phyloP scores from a whole-genome alignment of 2,113 vertebrate species.

The Artemisiospiza belli region DNA sequence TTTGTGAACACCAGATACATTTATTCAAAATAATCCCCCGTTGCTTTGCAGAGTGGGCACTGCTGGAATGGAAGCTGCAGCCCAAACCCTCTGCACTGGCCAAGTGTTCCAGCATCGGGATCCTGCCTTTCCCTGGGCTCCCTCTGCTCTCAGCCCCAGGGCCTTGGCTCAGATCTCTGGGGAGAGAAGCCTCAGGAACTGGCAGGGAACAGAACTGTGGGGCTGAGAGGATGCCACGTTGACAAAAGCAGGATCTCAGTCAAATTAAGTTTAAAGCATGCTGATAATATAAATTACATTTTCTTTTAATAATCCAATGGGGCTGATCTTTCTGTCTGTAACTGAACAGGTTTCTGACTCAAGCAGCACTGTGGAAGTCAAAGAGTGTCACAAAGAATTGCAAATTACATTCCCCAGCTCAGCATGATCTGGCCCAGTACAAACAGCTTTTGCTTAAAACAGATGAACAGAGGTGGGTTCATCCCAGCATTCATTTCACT shows the following conservation, averaged over 20 bases:
- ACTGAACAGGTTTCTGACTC: not conserved
- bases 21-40: not conserved
- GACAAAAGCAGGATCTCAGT: not conserved
- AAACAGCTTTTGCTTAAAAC: constrained; percentile 44
- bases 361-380: not conserved
- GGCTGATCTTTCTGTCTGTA: not conserved
- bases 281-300: not conserved
- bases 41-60: not conserved
- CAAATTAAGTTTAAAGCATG: not conserved
- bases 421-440: constrained; percentile 27
- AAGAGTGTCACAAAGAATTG: constrained; percentile 26
- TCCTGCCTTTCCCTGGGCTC: not conserved
- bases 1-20: not conserved
- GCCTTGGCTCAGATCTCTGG: not conserved
- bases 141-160: not conserved
- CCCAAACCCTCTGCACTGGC: not conserved
- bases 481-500: constrained; percentile 16
- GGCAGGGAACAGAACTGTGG: not conserved
- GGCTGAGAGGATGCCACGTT: not conserved
- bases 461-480: constrained; percentile 32
- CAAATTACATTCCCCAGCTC: constrained; percentile 55
- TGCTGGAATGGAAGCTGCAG: not conserved
- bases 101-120: not conserved
- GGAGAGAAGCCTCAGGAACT: not conserved
- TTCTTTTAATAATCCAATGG: not conserved